These are phyloP conservation scores for Rhyzopertha dominica DNA, from an alignment of 1,140 invertebrate genomes.

Conservation along the genomic window DNA sequence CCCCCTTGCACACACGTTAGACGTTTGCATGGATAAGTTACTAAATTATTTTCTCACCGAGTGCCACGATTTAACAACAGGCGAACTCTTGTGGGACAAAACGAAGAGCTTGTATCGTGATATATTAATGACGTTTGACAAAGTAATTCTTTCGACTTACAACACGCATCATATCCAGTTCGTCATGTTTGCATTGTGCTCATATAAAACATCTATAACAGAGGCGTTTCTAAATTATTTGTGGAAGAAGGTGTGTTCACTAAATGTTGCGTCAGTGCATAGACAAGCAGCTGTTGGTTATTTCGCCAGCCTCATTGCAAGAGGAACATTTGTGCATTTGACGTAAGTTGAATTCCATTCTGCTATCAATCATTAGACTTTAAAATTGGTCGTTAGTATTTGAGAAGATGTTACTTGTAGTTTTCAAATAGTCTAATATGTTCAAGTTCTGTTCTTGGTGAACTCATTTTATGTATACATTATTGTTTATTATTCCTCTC, in stretches of 20 bases:
- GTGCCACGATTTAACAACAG: slow-evolving; percentile 43
- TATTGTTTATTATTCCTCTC: too few species aligned
- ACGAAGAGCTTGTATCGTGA: slow-evolving; percentile 47
- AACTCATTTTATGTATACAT: too few species aligned
- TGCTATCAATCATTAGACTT: too few species aligned
- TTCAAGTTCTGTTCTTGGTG: too few species aligned
- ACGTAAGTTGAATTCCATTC: too few species aligned
- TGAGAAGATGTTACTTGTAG: too few species aligned
- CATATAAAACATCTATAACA: slow-evolving; percentile 59
- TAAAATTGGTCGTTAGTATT: too few species aligned
- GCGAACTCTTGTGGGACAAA: slow-evolving; percentile 45
- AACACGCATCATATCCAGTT: slow-evolving; percentile 74
- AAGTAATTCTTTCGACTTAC: slow-evolving; percentile 67
- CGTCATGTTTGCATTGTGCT: slow-evolving; percentile 70
- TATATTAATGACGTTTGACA: slow-evolving; percentile 63
- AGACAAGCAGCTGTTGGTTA: slow-evolving; percentile 68
- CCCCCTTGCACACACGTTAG: slow-evolving; percentile 54
- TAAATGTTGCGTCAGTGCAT: slow-evolving; percentile 58
- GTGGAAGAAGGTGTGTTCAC: slow-evolving; percentile 70
- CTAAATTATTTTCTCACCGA: slow-evolving; percentile 54
- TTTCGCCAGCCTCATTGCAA: slow-evolving; percentile 68
- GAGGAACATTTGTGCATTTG: slow-evolving; percentile 62
- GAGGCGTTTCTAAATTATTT: slow-evolving; percentile 67
- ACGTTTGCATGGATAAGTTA: slow-evolving; percentile 59
- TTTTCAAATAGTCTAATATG: too few species aligned